These are phyloP conservation scores for Microplitis deprimator DNA, from an alignment of 2,888 invertebrate species.

Conservation along the genomic window DNA sequence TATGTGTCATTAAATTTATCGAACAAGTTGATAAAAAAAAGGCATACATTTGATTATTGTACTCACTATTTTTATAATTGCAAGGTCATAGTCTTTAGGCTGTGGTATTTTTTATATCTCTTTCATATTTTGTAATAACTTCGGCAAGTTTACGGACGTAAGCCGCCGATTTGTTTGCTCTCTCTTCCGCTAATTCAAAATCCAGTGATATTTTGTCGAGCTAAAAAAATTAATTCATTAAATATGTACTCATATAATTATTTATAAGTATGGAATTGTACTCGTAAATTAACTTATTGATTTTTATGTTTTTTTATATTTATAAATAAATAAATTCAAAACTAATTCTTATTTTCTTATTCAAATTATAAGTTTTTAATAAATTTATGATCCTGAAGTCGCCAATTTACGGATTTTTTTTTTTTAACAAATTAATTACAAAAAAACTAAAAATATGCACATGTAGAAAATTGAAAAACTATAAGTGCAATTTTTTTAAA, in stretches of 20 bases:
- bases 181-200: slow-evolving; percentile 67
- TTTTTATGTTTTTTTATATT: too few species aligned
- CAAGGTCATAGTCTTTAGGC: neutral
- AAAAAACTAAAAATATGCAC: too few species aligned
- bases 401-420: too few species aligned
- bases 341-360: too few species aligned
- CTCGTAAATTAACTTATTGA: too few species aligned
- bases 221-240: slow-evolving; percentile 52
- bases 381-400: too few species aligned
- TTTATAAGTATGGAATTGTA: neutral
- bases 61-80: neutral
- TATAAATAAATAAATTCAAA: too few species aligned
- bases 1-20: slow-evolving; percentile 1
- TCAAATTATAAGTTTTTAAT: too few species aligned
- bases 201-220: slow-evolving; percentile 70
- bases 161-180: slow-evolving; percentile 65
- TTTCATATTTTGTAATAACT: slow-evolving; percentile 61
- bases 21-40: neutral
- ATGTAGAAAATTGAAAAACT: too few species aligned
- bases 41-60: slow-evolving; percentile 8
- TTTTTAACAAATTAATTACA: too few species aligned
- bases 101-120: slow-evolving; percentile 55
- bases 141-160: slow-evolving; percentile 66
- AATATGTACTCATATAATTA: neutral
- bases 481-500: too few species aligned